phyloP scores from a whole-genome alignment of 1,140 invertebrate species.

The Hycleus phaleratus region DNA sequence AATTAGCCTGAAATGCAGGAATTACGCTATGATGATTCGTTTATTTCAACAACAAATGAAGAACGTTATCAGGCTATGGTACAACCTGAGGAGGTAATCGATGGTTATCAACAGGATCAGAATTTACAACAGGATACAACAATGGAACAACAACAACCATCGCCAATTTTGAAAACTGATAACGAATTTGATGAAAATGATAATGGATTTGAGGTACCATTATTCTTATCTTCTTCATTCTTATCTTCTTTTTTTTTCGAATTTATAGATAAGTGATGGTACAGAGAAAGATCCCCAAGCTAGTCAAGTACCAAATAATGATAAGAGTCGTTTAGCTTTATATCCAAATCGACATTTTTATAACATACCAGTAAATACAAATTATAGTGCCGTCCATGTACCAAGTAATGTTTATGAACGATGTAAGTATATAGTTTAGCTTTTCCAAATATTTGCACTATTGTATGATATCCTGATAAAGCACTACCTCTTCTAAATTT shows the following conservation, averaged over 20 bases:
- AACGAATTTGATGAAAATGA: constrained; percentile 33
- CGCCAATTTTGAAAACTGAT: constrained; percentile 35
- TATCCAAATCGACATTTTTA: constrained; percentile 69
- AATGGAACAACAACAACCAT: background rate
- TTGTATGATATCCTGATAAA: background rate
- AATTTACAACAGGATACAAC: constrained; percentile 3
- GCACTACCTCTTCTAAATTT: no score
- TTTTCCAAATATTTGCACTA: background rate
- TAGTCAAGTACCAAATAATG: constrained; percentile 42
- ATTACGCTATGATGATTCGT: constrained; percentile 24
- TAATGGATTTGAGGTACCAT: constrained; percentile 16
- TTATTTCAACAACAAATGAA: constrained; percentile 16
- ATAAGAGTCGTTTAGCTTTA: constrained; percentile 46
- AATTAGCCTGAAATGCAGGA: constrained; percentile 15
- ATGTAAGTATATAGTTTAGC: constrained; percentile 50
- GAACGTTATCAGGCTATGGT: constrained; percentile 22
- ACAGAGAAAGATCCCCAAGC: constrained; percentile 32
- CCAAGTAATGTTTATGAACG: constrained; percentile 92
- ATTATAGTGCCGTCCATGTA: constrained; percentile 85
- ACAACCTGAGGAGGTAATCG: constrained; percentile 17
- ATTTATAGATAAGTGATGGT: constrained; percentile 28
- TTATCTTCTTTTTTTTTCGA: background rate
- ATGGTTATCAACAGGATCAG: constrained; percentile 31
- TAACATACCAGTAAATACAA: constrained; percentile 72
- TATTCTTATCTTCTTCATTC: background rate